phyloP scores from a whole-genome alignment of 2,797 vertebrate genomes.

The Poecilia wingei region DNA sequence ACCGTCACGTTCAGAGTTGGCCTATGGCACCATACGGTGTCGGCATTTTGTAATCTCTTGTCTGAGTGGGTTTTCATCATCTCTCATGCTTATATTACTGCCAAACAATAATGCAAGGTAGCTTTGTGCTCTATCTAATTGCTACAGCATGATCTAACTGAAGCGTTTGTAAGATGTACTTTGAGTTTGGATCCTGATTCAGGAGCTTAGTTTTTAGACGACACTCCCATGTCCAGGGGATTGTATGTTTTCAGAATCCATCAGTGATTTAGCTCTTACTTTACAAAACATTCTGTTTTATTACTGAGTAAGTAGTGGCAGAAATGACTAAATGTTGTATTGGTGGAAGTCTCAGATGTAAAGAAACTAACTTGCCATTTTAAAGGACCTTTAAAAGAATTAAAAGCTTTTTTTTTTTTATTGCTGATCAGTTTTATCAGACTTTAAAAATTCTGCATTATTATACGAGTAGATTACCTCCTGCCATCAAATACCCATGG shows the following conservation, averaged over 20 bases:
- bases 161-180: conserved; percentile 13
- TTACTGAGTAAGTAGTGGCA: neutral
- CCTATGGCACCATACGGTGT: conserved; percentile 60
- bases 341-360: neutral
- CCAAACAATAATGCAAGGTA: conserved; percentile 36
- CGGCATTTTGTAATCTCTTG: conserved; percentile 75
- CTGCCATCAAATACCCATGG: neutral
- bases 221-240: neutral
- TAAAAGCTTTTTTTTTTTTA: neutral
- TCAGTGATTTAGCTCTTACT: neutral
- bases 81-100: conserved; percentile 37
- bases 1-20: conserved; percentile 65
- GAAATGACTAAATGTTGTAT: neutral
- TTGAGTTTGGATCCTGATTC: conserved; percentile 3
- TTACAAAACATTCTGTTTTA: neutral
- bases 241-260: neutral
- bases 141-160: conserved; percentile 13
- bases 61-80: conserved; percentile 76
- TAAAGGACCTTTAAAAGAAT: neutral
- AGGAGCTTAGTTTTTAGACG: neutral
- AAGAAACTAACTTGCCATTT: neutral
- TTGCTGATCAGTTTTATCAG: neutral
- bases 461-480: neutral
- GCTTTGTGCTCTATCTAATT: conserved; percentile 24
- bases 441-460: neutral